Base-by-base conservation (phyloP, 2,797 vertebrate species). In the Urophycis tenuis region DNA sequence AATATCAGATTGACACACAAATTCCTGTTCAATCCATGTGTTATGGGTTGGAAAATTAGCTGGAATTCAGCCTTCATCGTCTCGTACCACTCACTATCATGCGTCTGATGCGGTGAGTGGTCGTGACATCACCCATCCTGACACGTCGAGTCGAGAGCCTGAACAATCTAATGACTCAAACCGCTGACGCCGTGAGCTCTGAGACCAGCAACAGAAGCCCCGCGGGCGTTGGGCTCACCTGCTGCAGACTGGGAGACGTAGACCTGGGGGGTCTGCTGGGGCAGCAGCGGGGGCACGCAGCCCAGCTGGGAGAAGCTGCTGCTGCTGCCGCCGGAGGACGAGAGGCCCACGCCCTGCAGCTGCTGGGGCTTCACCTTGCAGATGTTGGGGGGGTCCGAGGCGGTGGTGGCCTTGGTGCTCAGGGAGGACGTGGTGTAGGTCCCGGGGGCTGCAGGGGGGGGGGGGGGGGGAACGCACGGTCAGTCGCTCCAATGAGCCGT, bases 331-430 rank as follows among this genome's bases (percentile, higher is more conserved):
- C 81, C 82, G 60, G 86, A 86, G 78, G 95, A 95, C 17, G 95
- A 94, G 78, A 98, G 88, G 84, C 91, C 93, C 80, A 93, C 95
- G 3, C 94, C 95, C 87, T 99, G 98, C 79, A 99, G 84, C 83
- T 98, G 98, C 80, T 99, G 98, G 41, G 98, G 98, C 82, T 99
- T 99, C 91, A 99, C 98, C 90, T 99, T 99, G 87, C 98, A 99
- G 88, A 99, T 99, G 83, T 99, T 99, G 4, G 98, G 98, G 78
- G 97, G 97, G 83, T 99, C 98, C 0, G 97, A 97, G 5, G 96
- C 96, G 11, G 95, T 96, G 53, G 98, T 95, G 73, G 96, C 96
- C 92, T 98, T 99, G 0, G 98, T 99, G 90, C 95, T 96, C 80
- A 98, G 92, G 29, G 98, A 99, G 31, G 97, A 97, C 0, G 98